Evolutionary conservation across 1,140 invertebrate genomes (phyloP), one percentile per base, ranked within the genome.

Genomic region (Drosophila gunungcola): DNA sequence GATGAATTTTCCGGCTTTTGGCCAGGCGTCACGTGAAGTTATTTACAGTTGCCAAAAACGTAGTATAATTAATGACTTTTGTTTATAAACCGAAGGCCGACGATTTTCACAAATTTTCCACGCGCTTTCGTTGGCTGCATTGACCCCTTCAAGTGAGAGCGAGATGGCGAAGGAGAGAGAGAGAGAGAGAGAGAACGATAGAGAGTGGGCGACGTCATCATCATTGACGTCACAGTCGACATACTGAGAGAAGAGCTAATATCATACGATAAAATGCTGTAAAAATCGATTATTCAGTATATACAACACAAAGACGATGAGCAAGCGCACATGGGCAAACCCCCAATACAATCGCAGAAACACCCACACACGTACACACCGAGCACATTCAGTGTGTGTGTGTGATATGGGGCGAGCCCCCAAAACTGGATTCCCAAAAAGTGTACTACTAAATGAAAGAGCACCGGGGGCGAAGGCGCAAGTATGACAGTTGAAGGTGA

Each of bases 341-440:
- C 55, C 58, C 16, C 61, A 49, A 73, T 51, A 57, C 49, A 76
- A 12, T 38, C 32, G 38, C 9, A 48, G 7, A 39, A 46, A 13
- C 7, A 62, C 41, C 64, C 38, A 41, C 21, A 42, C 10, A 38
- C n/a, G 32, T 39, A 41, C 1, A 34, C 45, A 6, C 25, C 27
- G 32, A 9, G 9, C 21, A 43, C 29, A 36, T 9, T 27, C 1
- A 42, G 9, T 55, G 42, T 58, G 21, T 78, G 43, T 62, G 46
- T 41, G 41, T 80, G 54, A 43, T 51, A 60, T 74, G 77, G 80
- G 85, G 85, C 85, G 85, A 89, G 80, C 84, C 84, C 84, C 84
- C 85, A 89, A 89, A 89, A 89, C 85, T 89, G 77, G 85, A 78
- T 80, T 80, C 64, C 69, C 64, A 78, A 80, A 69, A 69, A 49